Evolutionary conservation across 2,888 invertebrate species (phyloP).

Genomic region (Troglohyphantes excavatus): DNA sequence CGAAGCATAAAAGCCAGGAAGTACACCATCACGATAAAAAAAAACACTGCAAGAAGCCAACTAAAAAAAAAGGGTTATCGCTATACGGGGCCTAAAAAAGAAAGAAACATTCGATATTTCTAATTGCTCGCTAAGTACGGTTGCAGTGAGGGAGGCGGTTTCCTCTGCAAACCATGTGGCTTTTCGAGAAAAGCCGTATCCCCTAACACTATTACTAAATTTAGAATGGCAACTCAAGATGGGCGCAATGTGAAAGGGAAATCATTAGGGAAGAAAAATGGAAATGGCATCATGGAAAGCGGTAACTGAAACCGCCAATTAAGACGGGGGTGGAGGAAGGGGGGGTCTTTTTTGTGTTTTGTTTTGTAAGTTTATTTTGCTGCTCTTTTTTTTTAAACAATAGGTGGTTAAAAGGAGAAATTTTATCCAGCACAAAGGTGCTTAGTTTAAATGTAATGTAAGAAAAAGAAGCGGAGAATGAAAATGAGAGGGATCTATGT

Average conservation of each 20-base stretch:
- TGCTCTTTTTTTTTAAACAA: background rate
- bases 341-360: background rate
- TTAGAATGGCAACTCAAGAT: background rate
- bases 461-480: too few relatives aligned
- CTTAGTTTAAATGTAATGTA: background rate
- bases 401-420: background rate
- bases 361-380: background rate
- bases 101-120: background rate
- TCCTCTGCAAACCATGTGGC: slow-evolving; percentile 5
- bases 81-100: background rate
- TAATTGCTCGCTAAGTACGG: slow-evolving; percentile 9
- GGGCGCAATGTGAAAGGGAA: background rate
- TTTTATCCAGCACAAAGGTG: background rate
- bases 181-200: background rate
- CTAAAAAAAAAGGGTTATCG: slow-evolving; percentile 1
- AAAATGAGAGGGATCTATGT: too few relatives aligned
- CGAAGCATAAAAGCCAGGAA: slow-evolving; percentile 10
- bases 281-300: background rate
- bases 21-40: background rate
- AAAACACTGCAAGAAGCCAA: background rate
- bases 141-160: background rate
- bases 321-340: too few relatives aligned
- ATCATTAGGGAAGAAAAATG: slow-evolving; percentile 1
- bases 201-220: slow-evolving; percentile 1
- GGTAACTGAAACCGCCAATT: slow-evolving; percentile 5